Base-by-base conservation (phyloP, 2,113 vertebrate species). In the Corvus moneduloides region DNA sequence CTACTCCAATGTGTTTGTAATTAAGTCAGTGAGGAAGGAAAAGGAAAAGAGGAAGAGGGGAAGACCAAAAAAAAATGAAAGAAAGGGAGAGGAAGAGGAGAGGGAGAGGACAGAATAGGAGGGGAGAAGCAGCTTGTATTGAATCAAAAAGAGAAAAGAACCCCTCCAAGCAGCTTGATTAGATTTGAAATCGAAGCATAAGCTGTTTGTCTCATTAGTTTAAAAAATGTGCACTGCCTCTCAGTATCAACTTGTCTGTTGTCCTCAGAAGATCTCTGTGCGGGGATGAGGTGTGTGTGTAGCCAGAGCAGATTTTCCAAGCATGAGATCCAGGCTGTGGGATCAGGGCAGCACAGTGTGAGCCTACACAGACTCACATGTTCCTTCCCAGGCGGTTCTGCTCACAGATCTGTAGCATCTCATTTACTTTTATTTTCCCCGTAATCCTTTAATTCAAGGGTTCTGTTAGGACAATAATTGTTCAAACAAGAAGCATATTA, bases 381-480 rank as follows among this genome's bases (percentile, higher is more conserved):
- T 20, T 67, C 84, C 86, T 88, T 75, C 35, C 23, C 72, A 71
- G 43, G 55, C n/a, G 4, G 64, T 37, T 94, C 68, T 80, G 43
- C 81, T 87, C 48, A 23, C 55, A 72, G 48, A 32, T 76, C 68
- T 58, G 24, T 12, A 90, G 68, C 74, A 90, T 82, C 66, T 37
- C 46, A 80, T 89, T 91, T 91, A n/a, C 75, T 91, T 95, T 52
- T 59, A 67, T 52, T 82, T 80, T 35, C 22, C 32, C 51, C 73
- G 35, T 67, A 92, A 37, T 71, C 88, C 89, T 93, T 92, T 88
- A 89, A 91, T 95, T 92, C 93, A 75, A 84, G 81, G n/a, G 84
- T 96, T 94, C 64, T 55, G 37, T 86, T 91, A 94, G 94, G 92
- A 90, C 66, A 89, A 39, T 78, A 90, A 96, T 64, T 93, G 92